phyloP scores from a whole-genome alignment of 2,888 invertebrate genomes.

The Diaperis boleti region DNA sequence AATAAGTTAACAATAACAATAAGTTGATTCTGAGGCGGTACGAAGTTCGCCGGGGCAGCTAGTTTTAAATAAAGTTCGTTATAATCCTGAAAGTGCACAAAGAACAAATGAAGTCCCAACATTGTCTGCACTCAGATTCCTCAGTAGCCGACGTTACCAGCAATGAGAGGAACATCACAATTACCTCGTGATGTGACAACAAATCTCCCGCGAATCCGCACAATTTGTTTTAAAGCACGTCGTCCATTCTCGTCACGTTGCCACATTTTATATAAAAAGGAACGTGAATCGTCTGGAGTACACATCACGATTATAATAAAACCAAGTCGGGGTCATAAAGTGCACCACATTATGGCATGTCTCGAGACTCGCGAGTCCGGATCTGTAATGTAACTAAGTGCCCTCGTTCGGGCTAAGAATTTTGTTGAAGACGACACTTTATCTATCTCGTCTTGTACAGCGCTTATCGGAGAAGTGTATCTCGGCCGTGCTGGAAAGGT shows the following conservation, averaged over 20 bases:
- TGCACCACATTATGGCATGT: slow-evolving; percentile 3
- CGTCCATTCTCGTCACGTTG: slow-evolving; percentile 22
- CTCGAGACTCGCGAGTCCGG: slow-evolving; percentile 9
- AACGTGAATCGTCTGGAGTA: slow-evolving; percentile 27
- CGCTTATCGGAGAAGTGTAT: not conserved
- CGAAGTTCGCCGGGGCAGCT: too few species aligned
- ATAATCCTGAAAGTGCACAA: too few species aligned
- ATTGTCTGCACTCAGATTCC: too few species aligned
- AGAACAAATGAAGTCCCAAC: too few species aligned
- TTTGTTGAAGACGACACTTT: slow-evolving; percentile 1
- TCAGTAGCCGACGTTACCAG: too few species aligned
- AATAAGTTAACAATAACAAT: too few species aligned
- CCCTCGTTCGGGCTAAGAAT: not conserved
- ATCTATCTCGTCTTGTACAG: not conserved
- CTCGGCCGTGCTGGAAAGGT: too few species aligned
- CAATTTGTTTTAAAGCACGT: not conserved
- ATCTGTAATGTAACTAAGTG: not conserved
- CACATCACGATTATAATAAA: slow-evolving; percentile 28
- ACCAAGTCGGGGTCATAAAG: slow-evolving; percentile 7
- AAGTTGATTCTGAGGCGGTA: too few species aligned
- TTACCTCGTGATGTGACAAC: not conserved
- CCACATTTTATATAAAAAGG: slow-evolving; percentile 19
- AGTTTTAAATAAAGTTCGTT: too few species aligned
- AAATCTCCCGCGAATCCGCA: not conserved
- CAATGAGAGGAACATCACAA: too few species aligned